A percentile compares a stretch with the other conserved stretches of the same genome.
Evolutionary conservation across 2,113 vertebrate species (phyloP).

Genomic region (Rhynchopsitta pachyrhyncha): DNA sequence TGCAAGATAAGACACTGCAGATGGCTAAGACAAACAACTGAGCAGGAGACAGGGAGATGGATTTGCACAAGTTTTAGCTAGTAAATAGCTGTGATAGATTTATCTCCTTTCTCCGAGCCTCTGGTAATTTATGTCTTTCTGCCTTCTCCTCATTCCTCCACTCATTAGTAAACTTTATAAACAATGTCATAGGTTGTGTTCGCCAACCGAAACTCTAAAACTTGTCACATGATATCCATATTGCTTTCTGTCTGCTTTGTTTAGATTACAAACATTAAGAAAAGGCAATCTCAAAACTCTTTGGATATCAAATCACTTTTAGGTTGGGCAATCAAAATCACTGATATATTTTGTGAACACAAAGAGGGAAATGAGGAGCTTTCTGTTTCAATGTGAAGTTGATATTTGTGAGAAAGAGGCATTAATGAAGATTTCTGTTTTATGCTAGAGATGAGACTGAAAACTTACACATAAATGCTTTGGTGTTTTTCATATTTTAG

Average conservation of each 20-base stretch:
- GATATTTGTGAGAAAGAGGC: neutral
- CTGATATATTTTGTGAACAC: neutral
- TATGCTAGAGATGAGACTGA: neutral
- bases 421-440: neutral
- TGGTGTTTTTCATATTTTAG: neutral
- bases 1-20: neutral
- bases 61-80: neutral
- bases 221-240: neutral
- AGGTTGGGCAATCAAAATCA: neutral
- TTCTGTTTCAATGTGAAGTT: neutral
- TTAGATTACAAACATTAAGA: neutral
- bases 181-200: neutral
- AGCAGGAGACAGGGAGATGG: neutral
- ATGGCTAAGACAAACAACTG: neutral
- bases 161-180: neutral
- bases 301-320: neutral
- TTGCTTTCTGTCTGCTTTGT: neutral
- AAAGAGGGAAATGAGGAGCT: neutral
- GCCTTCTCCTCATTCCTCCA: neutral
- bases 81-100: neutral
- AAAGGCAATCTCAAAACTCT: neutral
- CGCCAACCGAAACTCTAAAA: neutral
- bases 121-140: neutral
- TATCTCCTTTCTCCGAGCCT: neutral
- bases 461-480: neutral